These are phyloP conservation scores for Crambe crambe DNA, from an alignment of 37 sponge, comb jelly and placozoan genomes.

Conservation along the genomic window DNA sequence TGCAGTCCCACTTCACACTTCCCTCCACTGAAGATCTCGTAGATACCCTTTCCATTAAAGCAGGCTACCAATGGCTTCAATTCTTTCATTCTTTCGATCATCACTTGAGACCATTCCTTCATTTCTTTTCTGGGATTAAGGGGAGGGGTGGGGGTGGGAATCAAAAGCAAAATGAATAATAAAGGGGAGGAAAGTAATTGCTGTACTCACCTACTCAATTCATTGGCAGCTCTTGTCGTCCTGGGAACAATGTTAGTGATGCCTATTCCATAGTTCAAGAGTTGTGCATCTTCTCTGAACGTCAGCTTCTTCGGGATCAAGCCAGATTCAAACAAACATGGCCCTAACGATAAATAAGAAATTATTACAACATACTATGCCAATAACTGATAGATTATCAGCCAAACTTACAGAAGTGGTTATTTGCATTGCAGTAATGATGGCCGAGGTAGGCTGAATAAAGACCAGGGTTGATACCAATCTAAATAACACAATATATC, in stretches of 20 bases:
- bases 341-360: constrained; percentile 67
- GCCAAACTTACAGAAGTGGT: constrained; percentile 88
- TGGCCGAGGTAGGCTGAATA: constrained; percentile 90
- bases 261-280: constrained; percentile 83
- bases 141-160: not conserved
- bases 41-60: constrained; percentile 95
- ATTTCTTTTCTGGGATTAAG: constrained; percentile 72
- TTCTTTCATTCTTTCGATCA: constrained; percentile 81
- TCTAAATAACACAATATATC: constrained; percentile 26
- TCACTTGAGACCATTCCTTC: constrained; percentile 73
- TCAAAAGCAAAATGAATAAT: no score
- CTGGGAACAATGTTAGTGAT: constrained; percentile 93
- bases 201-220: constrained; percentile 68
- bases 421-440: constrained; percentile 88
- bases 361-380: not conserved
- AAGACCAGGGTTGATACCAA: constrained; percentile 95
- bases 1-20: constrained; percentile 82
- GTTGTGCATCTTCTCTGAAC: constrained; percentile 79
- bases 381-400: not conserved
- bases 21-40: constrained; percentile 80
- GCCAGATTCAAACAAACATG: constrained; percentile 87
- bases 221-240: constrained; percentile 79
- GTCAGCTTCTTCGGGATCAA: constrained; percentile 68
- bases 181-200: no score
- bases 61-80: constrained; percentile 82